These are phyloP conservation scores for Eristalis arbustorum DNA, from an alignment of 2,888 invertebrate genomes.

Conservation along the genomic window DNA sequence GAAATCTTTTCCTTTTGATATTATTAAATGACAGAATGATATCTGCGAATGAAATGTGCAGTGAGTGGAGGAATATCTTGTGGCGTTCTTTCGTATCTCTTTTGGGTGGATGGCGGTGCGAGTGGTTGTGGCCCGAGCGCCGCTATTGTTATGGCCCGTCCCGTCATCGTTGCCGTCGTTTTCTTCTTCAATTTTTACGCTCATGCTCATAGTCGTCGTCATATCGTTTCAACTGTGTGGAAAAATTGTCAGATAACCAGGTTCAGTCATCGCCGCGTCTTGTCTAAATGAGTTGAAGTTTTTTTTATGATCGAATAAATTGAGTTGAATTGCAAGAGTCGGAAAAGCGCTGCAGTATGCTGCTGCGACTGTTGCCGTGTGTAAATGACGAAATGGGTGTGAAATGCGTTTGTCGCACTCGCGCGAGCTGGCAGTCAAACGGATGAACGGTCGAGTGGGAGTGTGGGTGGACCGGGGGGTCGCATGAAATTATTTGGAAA, in stretches of 20 bases:
- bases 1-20: constrained; percentile 55
- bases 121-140: not conserved
- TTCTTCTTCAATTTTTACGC: constrained; percentile 42
- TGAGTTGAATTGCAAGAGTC: constrained; percentile 55
- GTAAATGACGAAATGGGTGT: constrained; percentile 43
- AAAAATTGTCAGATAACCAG: constrained; percentile 62
- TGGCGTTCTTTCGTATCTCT: constrained; percentile 32
- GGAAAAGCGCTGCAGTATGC: constrained; percentile 58
- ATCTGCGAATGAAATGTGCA: constrained; percentile 78
- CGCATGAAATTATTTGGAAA: not conserved
- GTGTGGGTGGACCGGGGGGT: not conserved
- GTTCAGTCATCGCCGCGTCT: constrained; percentile 46
- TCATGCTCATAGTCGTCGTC: constrained; percentile 46
- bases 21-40: constrained; percentile 79
- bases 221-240: constrained; percentile 57
- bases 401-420: constrained; percentile 29
- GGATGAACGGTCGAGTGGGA: not conserved
- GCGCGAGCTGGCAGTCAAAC: not conserved
- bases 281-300: constrained; percentile 57
- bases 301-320: constrained; percentile 57
- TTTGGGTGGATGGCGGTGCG: not conserved
- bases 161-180: not conserved
- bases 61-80: constrained; percentile 11
- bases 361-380: constrained; percentile 31
- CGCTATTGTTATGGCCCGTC: constrained; percentile 1